phyloP scores from a whole-genome alignment of 2,113 vertebrate species.

The Prionailurus viverrinus region DNA sequence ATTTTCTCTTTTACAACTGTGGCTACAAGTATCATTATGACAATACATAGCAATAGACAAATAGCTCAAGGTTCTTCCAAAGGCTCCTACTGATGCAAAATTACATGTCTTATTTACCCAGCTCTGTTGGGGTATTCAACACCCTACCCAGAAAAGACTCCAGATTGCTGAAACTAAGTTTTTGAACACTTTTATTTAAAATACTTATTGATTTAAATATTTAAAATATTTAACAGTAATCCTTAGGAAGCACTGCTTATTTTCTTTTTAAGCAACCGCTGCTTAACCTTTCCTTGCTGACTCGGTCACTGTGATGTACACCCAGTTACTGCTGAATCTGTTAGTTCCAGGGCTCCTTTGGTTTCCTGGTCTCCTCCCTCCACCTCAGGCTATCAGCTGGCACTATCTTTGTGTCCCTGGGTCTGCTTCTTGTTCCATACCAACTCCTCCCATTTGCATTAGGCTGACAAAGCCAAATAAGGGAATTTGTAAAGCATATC shows the following conservation, averaged over 20 bases:
- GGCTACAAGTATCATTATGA: not conserved
- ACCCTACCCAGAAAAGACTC: not conserved
- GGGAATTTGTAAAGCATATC: not conserved
- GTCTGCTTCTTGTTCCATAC: not conserved
- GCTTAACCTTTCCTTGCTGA: not conserved
- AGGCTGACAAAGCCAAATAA: conserved; percentile 8
- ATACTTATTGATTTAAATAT: not conserved
- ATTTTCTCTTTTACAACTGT: conserved; percentile 31
- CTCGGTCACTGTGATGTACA: not conserved
- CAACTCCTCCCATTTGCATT: not conserved
- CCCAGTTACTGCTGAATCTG: not conserved
- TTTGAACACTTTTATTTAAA: conserved; percentile 32
- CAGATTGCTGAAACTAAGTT: not conserved
- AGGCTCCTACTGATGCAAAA: not conserved
- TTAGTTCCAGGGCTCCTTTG: not conserved
- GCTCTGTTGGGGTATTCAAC: not conserved
- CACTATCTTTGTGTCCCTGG: not conserved
- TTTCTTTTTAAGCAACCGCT: not conserved
- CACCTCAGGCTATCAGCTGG: not conserved
- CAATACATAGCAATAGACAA: not conserved
- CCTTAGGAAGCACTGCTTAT: not conserved
- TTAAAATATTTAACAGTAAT: conserved; percentile 12
- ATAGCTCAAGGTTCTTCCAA: not conserved
- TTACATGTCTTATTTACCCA: not conserved
- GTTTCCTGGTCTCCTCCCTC: not conserved